Evolutionary conservation across 1,140 invertebrate genomes (phyloP).

Genomic region (Drosophila parabipectinata): DNA sequence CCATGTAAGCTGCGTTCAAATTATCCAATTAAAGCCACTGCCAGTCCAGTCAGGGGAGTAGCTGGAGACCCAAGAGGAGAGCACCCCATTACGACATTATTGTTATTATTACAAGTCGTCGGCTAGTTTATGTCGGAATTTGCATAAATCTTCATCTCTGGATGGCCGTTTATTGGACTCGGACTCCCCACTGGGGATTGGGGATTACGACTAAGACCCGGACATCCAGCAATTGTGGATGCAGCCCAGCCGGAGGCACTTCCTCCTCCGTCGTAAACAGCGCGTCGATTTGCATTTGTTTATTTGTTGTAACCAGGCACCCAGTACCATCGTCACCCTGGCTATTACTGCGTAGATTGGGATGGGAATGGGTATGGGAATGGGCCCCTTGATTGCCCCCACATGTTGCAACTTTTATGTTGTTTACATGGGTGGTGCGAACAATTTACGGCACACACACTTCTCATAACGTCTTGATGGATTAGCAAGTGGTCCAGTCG

Average conservation of each 20-base stretch:
- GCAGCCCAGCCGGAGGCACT: conserved; percentile 48
- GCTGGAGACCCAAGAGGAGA: conserved; percentile 21
- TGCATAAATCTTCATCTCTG: conserved; percentile 75
- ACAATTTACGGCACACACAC: conserved; percentile 70
- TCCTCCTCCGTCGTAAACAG: conserved; percentile 68
- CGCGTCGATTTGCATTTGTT: conserved; percentile 67
- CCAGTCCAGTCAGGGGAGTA: conserved; percentile 38
- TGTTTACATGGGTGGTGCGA: conserved; percentile 64
- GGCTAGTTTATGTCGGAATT: conserved; percentile 43
- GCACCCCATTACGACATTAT: conserved; percentile 24
- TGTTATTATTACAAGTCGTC: conserved; percentile 55
- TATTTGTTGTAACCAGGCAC: conserved; percentile 35
- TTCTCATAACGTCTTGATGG: conserved; percentile 70
- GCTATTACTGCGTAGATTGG: conserved; percentile 47
- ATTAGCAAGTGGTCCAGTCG: conserved; percentile 51
- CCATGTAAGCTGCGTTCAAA: conserved; percentile 53
- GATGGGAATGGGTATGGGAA: conserved; percentile 7
- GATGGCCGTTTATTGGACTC: conserved; percentile 26
- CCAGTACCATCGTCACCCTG: conserved; percentile 3
- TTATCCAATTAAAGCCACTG: conserved; percentile 73
- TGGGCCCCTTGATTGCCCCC: conserved; percentile 37
- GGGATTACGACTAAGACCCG: conserved; percentile 33
- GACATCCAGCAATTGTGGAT: conserved; percentile 44
- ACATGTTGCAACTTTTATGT: conserved; percentile 79
- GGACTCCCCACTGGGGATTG: conserved; percentile 17